phyloP scores from a whole-genome alignment of 2,888 invertebrate species.

The Halocaridina rubra region DNA sequence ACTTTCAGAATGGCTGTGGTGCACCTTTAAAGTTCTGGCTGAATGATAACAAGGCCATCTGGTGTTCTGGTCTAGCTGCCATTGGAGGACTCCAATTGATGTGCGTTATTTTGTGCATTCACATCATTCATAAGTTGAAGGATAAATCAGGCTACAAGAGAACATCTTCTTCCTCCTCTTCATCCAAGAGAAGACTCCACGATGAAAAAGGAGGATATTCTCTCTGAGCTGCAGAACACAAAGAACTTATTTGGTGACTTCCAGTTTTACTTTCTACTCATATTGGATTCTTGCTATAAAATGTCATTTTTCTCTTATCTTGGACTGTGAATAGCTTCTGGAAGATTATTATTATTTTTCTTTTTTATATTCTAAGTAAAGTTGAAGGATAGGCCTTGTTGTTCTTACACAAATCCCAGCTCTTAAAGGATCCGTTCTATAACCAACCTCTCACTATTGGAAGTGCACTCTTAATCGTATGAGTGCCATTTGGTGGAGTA shows the following conservation, averaged over 20 bases:
- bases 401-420: too few species aligned
- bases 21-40: constrained; percentile 67
- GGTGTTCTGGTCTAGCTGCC: constrained; percentile 67
- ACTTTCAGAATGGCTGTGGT: constrained; percentile 67
- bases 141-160: constrained; percentile 50
- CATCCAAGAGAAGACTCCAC: constrained; percentile 34
- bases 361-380: too few species aligned
- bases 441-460: too few species aligned
- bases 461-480: too few species aligned
- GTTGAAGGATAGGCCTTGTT: too few species aligned
- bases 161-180: constrained; percentile 4
- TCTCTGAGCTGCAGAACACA: constrained; percentile 37
- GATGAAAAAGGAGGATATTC: constrained; percentile 49
- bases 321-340: too few species aligned
- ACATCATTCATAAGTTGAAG: constrained; percentile 65
- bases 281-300: too few species aligned
- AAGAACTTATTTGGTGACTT: constrained; percentile 42
- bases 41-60: constrained; percentile 67
- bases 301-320: too few species aligned
- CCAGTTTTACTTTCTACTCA: too few species aligned
- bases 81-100: constrained; percentile 66
- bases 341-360: too few species aligned
- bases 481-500: too few species aligned
- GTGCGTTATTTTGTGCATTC: constrained; percentile 65
- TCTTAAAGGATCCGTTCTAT: too few species aligned